These are phyloP conservation scores for honey bee (Apis mellifera) DNA, from an alignment of 1,140 invertebrate species.

Conservation along the genomic window DNA sequence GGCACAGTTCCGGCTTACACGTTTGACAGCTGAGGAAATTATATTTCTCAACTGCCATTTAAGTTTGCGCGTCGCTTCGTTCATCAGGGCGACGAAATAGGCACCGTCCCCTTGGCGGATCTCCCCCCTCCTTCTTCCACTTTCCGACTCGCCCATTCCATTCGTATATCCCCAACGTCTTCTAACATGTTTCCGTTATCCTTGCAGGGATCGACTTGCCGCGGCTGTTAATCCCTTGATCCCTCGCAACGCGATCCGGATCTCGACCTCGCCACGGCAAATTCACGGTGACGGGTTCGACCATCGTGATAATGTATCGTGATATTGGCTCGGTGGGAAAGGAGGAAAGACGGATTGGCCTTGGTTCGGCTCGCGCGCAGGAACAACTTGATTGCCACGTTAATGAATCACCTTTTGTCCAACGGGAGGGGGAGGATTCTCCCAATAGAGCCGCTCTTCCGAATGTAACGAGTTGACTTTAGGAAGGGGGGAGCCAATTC, in stretches of 20 bases:
- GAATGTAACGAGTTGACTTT: not conserved
- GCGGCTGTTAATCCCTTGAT: conserved; percentile 70
- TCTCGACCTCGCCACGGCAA: conserved; percentile 61
- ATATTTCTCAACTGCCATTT: conserved; percentile 79
- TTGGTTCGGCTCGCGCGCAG: not conserved
- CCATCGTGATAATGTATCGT: conserved; percentile 48
- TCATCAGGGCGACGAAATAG: conserved; percentile 66
- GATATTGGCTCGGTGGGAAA: conserved; percentile 40
- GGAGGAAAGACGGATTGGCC: conserved; percentile 18
- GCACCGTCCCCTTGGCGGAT: conserved; percentile 51
- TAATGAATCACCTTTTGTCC: conserved; percentile 18
- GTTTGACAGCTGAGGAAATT: conserved; percentile 78
- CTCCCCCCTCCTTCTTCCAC: conserved; percentile 46
- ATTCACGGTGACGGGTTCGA: conserved; percentile 68
- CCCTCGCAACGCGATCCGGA: conserved; percentile 72
- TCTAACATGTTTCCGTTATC: conserved; percentile 53
- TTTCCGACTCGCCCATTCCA: conserved; percentile 52
- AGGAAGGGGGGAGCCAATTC: not conserved
- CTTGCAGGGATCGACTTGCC: conserved; percentile 56
- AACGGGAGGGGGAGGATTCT: not conserved
- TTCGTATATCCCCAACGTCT: conserved; percentile 31
- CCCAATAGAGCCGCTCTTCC: not conserved
- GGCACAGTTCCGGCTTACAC: conserved; percentile 69
- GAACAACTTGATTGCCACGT: conserved; percentile 15
- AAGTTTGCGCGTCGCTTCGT: conserved; percentile 72